A percentile compares a stretch with the other conserved stretches of the same genome.
Evolutionary conservation across 2,113 vertebrate genomes (phyloP).

Genomic region (Cheirogaleus medius): DNA sequence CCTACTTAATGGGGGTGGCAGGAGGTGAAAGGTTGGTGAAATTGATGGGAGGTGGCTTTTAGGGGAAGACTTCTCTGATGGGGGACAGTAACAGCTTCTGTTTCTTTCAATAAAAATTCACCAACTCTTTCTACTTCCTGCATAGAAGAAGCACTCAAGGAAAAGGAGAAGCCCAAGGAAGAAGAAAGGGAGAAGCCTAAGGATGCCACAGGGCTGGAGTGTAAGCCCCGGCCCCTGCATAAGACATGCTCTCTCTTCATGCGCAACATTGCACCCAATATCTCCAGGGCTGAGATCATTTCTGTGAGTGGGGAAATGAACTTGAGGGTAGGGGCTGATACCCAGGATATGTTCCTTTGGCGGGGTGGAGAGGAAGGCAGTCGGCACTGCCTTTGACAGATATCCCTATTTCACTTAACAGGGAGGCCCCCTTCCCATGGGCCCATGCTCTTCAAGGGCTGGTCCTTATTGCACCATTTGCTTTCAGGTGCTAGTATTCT

Average conservation of each 20-base stretch:
- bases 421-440: not conserved
- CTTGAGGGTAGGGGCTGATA: not conserved
- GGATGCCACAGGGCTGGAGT: conserved; percentile 88
- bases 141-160: conserved; percentile 72
- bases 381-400: not conserved
- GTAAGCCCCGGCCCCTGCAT: conserved; percentile 91
- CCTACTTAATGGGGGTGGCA: no score
- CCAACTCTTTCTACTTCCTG: not conserved
- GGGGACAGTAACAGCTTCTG: not conserved
- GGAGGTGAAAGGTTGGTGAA: not conserved
- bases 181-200: conserved; percentile 87
- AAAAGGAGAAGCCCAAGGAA: conserved; percentile 79
- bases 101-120: not conserved
- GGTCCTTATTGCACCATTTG: not conserved
- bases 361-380: not conserved
- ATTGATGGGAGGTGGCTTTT: no score
- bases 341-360: not conserved
- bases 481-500: not conserved
- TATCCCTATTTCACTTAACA: not conserved
- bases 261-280: conserved; percentile 93
- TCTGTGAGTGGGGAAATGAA: conserved; percentile 85
- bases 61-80: not conserved
- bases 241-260: conserved; percentile 95
- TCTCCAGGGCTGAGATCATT: conserved; percentile 93
- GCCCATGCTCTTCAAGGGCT: not conserved